Evolutionary conservation across 2,888 invertebrate genomes (phyloP).

Genomic region (Troides helena): DNA sequence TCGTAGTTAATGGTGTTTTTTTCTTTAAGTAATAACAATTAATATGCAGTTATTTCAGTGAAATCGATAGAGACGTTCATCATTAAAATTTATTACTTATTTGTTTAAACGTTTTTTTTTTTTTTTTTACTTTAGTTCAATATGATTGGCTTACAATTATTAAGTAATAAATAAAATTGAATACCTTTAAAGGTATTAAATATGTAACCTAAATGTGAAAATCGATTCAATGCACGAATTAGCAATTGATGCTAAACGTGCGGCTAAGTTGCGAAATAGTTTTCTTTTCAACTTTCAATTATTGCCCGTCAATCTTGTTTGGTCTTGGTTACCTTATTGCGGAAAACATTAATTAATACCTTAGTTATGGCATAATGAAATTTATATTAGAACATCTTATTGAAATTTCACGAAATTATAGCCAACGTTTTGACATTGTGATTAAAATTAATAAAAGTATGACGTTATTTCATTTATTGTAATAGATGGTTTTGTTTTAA

Average conservation of each 20-base stretch:
- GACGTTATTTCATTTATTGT: background rate
- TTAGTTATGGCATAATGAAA: too few species aligned
- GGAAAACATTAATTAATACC: background rate
- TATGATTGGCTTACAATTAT: too few species aligned
- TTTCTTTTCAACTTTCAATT: constrained; percentile 18
- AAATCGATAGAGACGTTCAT: too few species aligned
- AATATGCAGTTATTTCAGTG: too few species aligned
- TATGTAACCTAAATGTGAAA: constrained; percentile 1
- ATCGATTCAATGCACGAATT: constrained; percentile 7
- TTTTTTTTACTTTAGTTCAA: too few species aligned
- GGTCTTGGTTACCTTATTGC: background rate
- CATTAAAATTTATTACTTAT: too few species aligned
- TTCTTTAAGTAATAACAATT: too few species aligned
- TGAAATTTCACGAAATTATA: too few species aligned
- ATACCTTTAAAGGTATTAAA: background rate
- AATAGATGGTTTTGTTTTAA: background rate
- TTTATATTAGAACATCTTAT: too few species aligned
- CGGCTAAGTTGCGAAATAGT: constrained; percentile 15
- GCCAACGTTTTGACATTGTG: background rate
- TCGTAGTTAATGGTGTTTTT: too few species aligned
- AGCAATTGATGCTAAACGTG: constrained; percentile 1
- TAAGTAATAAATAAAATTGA: background rate
- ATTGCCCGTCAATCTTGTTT: constrained; percentile 10
- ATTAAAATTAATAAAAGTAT: background rate
- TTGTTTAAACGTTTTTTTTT: too few species aligned